A percentile compares a stretch with the other conserved stretches of the same genome.
phyloP scores from a whole-genome alignment of 1,140 invertebrate genomes.

The Mycetomoellerius zeteki region DNA sequence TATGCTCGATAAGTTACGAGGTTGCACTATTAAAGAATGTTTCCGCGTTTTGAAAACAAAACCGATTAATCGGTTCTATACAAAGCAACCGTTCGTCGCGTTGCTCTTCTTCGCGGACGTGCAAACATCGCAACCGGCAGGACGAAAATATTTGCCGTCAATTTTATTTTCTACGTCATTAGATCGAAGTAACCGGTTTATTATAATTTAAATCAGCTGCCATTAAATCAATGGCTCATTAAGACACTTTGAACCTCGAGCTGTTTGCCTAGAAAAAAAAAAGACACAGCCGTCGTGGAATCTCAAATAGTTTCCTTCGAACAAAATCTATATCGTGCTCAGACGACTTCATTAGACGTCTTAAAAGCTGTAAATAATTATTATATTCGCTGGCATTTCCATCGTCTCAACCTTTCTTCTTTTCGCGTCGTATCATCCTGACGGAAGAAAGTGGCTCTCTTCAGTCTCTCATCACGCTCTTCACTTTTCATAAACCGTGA shows the following conservation, averaged over 20 bases:
- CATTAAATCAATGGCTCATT: constrained; percentile 59
- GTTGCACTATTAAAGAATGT: constrained; percentile 34
- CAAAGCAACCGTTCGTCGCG: neutral
- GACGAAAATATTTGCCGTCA: constrained; percentile 15
- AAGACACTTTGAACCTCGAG: constrained; percentile 38
- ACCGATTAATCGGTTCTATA: constrained; percentile 28
- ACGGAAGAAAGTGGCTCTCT: neutral
- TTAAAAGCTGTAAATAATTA: constrained; percentile 43
- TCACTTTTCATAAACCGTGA: constrained; percentile 54
- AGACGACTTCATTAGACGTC: neutral
- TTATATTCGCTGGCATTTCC: constrained; percentile 6
- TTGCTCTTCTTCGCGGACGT: constrained; percentile 2
- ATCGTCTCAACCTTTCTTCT: neutral
- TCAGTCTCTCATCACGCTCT: constrained; percentile 11
- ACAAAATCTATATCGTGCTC: neutral
- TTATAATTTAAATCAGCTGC: constrained; percentile 59
- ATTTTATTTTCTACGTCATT: constrained; percentile 41
- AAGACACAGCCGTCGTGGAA: neutral
- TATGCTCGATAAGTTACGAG: constrained; percentile 26
- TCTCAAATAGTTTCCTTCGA: neutral
- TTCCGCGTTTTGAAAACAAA: constrained; percentile 25
- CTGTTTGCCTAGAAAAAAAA: constrained; percentile 28
- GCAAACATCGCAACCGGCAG: neutral
- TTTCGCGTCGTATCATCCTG: neutral
- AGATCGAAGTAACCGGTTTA: constrained; percentile 53